phyloP scores from a whole-genome alignment of 2,113 vertebrate species.

The Leucopsar rothschildi region DNA sequence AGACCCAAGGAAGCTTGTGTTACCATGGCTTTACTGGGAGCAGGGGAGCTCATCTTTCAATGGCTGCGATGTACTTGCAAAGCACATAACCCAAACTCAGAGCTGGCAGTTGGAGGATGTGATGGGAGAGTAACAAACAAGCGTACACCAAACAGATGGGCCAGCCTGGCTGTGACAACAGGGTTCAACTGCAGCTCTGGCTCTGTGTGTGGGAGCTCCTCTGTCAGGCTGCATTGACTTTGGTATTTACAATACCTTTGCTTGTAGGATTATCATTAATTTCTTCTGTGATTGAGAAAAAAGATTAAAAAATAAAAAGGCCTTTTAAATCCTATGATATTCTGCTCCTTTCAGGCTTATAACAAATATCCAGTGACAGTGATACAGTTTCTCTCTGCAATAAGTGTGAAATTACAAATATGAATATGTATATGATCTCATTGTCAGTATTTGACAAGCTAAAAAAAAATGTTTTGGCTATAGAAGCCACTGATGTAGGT shows the following conservation, averaged over 20 bases:
- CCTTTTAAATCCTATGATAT: neutral
- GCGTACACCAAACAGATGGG: constrained; percentile 8
- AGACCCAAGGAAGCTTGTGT: neutral
- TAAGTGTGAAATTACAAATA: constrained; percentile 8
- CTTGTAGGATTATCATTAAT: neutral
- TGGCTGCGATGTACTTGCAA: neutral
- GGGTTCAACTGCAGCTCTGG: constrained; percentile 5
- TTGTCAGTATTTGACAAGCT: constrained; percentile 25
- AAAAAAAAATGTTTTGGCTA: constrained; percentile 11
- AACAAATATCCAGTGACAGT: neutral
- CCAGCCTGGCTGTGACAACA: neutral
- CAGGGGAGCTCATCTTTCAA: neutral
- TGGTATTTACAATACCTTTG: neutral
- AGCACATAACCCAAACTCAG: neutral
- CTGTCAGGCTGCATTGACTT: neutral
- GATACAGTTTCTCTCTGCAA: neutral
- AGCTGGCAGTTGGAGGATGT: neutral
- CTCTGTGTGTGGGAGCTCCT: neutral
- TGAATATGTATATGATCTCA: neutral
- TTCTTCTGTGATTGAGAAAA: neutral
- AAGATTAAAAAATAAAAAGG: neutral
- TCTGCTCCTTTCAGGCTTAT: neutral
- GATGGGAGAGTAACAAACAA: constrained; percentile 16
- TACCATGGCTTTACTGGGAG: neutral
- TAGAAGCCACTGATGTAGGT: neutral